Evolutionary conservation across 2,797 vertebrate genomes (phyloP).

Genomic region (Falco biarmicus): DNA sequence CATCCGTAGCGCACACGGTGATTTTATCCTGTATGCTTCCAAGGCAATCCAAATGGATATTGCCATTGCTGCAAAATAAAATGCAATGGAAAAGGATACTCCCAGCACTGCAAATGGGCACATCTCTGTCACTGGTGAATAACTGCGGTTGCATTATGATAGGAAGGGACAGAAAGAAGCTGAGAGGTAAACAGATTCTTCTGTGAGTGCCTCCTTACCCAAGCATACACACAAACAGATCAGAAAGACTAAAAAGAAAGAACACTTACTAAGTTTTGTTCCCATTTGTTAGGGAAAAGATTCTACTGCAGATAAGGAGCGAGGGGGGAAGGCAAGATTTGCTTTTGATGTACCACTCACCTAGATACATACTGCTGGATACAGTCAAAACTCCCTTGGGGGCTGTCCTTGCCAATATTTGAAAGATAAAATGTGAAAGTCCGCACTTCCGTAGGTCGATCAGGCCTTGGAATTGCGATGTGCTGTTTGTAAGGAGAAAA

Average conservation of each 20-base stretch:
- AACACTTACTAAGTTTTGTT: neutral
- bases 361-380: conserved; percentile 96
- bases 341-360: conserved; percentile 74
- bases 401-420: conserved; percentile 94
- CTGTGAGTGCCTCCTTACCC: neutral
- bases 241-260: neutral
- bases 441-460: conserved; percentile 83
- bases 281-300: neutral
- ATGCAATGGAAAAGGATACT: neutral
- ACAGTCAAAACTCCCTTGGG: conserved; percentile 98
- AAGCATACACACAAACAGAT: neutral
- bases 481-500: conserved; percentile 77
- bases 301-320: neutral
- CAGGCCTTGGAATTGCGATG: conserved; percentile 92
- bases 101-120: neutral
- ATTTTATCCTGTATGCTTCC: conserved; percentile 98
- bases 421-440: conserved; percentile 95
- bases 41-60: conserved; percentile 93
- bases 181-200: neutral
- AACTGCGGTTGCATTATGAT: rapidly evolving
- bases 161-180: neutral
- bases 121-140: neutral
- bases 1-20: conserved; percentile 95
- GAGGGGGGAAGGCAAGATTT: neutral
- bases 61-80: conserved; percentile 85